A percentile compares a stretch with the other conserved stretches of the same genome.
Evolutionary conservation across 2,888 invertebrate genomes (phyloP).

Genomic region (Lithophane socia): DNA sequence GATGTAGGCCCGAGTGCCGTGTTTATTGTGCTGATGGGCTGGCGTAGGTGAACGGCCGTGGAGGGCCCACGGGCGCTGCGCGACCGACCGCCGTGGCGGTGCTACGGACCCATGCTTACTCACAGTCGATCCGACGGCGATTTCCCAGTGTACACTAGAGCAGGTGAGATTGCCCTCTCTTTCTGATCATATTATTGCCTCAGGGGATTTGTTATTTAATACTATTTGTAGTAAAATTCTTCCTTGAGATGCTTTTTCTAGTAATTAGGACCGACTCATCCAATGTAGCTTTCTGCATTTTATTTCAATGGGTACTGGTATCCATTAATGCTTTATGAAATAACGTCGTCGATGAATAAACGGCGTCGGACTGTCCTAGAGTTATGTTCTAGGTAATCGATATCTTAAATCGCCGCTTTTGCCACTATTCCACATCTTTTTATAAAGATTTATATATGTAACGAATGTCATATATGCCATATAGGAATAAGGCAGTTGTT

Average conservation of each 20-base stretch:
- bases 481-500: background rate
- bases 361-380: conserved; percentile 53
- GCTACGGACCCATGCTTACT: conserved; percentile 94
- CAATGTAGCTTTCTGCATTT: conserved; percentile 12
- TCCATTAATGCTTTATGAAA: conserved; percentile 46
- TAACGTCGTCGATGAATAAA: conserved; percentile 40
- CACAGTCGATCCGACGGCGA: conserved; percentile 96
- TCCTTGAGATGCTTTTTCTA: conserved; percentile 4
- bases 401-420: conserved; percentile 49
- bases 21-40: conserved; percentile 83
- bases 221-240: conserved; percentile 61
- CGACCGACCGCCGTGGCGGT: conserved; percentile 90
- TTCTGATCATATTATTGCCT: conserved; percentile 49
- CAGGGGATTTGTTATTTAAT: conserved; percentile 77
- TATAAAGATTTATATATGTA: background rate
- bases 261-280: conserved; percentile 13
- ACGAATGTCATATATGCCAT: background rate
- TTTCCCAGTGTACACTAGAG: conserved; percentile 94
- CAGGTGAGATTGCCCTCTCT: conserved; percentile 88
- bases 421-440: conserved; percentile 1
- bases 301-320: conserved; percentile 25
- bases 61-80: conserved; percentile 89
- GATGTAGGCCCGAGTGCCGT: conserved; percentile 79
- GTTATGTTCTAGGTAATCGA: conserved; percentile 52
- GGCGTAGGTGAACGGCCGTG: conserved; percentile 87